Conservation (phyloP, 1,140 invertebrate genomes). For the Drosophila auraria region DNA sequence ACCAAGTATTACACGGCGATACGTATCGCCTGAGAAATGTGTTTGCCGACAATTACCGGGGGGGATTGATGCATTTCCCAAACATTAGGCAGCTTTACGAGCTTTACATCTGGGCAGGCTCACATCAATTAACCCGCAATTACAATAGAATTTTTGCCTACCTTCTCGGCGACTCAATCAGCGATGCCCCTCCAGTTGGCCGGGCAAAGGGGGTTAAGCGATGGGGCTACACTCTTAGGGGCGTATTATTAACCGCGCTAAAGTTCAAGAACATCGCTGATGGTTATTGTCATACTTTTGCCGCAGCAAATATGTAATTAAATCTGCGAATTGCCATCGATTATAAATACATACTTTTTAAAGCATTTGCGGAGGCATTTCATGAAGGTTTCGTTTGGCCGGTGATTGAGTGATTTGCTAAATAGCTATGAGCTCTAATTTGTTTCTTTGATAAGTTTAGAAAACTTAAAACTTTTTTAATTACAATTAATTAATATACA, state of each 20-base stretch:
- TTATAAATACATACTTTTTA: constrained; percentile 42
- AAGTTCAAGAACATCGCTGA: constrained; percentile 66
- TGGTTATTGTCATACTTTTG: constrained; percentile 75
- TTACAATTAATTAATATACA: neutral
- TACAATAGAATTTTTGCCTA: constrained; percentile 61
- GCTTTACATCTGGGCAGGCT: constrained; percentile 53
- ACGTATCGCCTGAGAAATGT: constrained; percentile 36
- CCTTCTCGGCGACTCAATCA: constrained; percentile 36
- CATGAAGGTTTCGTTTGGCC: constrained; percentile 16
- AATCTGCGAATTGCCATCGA: constrained; percentile 51
- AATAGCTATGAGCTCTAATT: constrained; percentile 18
- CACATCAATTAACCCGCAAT: constrained; percentile 65
- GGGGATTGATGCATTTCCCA: constrained; percentile 48
- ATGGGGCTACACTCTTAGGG: constrained; percentile 45
- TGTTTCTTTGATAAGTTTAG: neutral
- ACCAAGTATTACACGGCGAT: constrained; percentile 50
- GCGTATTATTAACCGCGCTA: constrained; percentile 48
- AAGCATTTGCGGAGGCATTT: constrained; percentile 12
- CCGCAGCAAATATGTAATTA: constrained; percentile 48
- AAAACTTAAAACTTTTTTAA: neutral
- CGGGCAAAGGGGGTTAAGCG: constrained; percentile 49
- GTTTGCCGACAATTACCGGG: constrained; percentile 42
- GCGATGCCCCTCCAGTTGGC: constrained; percentile 16
- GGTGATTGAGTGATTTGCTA: constrained; percentile 22
- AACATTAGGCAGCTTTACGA: constrained; percentile 7